Evolutionary conservation across 1,140 invertebrate species (phyloP), one percentile per base, ranked within the genome.

Genomic region (Ostrea edulis): DNA sequence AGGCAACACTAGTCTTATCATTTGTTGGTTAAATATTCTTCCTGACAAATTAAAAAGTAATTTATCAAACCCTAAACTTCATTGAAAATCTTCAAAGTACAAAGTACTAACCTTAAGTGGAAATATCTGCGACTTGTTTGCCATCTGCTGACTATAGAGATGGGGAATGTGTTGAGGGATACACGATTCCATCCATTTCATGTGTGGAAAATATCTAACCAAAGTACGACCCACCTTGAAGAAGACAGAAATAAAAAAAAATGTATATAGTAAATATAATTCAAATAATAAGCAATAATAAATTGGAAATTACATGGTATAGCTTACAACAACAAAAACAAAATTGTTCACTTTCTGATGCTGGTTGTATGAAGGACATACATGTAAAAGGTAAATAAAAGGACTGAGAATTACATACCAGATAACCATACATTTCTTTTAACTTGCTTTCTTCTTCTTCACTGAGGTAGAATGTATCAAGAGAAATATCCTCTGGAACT

Each of bases 91-190:
- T 65, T 65, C n/a, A n/a, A n/a, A n/a, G n/a, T n/a, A n/a, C n/a
- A n/a, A n/a, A n/a, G n/a, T n/a, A n/a, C n/a, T n/a, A n/a, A 65
- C 62, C 62, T 65, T 65, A 65, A 65, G 62, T 8, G 62, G 62
- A 65, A 65, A 65, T 65, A 65, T 65, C n/a, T 65, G 62, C 8
- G 62, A 65, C 62, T 65, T 65, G 62, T 8, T 65, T 65, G 17
- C 14, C 62, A 65, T 65, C n/a, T 65, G 14, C 62, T 65, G 62
- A 65, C 62, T 65, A 22, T 65, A 65, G 17, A 8, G 62, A 22
- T 65, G 62, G n/a, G 62, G 62, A 65, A 65, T 65, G n/a, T 65
- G 62, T 22, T 17, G 8, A 20, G 62, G 62, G 62, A 65, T 65
- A 65, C 62, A 65, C 0, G 62, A 22, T 22, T 65, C 62, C 62